Percentiles rank a stretch among this genome's conserved stretches.
Evolutionary conservation across 1,140 invertebrate species (phyloP).

Genomic region (Euschistus heros): DNA sequence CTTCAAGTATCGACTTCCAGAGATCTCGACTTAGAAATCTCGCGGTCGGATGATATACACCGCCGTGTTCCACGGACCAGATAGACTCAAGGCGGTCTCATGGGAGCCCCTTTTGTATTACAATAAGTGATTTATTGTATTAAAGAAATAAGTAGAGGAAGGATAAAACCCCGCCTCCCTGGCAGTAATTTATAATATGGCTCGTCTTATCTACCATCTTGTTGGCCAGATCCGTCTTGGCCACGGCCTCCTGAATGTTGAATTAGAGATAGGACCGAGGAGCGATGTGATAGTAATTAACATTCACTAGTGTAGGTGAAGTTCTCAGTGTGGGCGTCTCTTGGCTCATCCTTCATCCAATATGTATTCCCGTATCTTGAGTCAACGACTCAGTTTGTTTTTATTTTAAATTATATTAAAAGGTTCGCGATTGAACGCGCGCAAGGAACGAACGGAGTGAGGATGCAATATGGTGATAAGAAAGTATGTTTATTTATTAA

Average conservation of each 20-base stretch:
- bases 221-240: background rate
- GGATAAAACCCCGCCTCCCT: background rate
- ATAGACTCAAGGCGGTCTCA: too few species aligned
- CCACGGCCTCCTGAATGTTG: background rate
- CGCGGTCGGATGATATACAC: too few species aligned
- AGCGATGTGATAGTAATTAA: background rate
- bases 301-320: constrained; percentile 1
- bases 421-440: too few species aligned
- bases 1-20: too few species aligned
- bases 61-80: too few species aligned
- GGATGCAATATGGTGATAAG: too few species aligned
- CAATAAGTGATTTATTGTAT: constrained; percentile 16
- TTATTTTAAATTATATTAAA: background rate
- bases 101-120: background rate
- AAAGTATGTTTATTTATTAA: too few species aligned
- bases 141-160: constrained; percentile 9
- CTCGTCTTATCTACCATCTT: background rate
- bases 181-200: constrained; percentile 8
- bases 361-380: background rate
- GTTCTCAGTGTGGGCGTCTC: background rate
- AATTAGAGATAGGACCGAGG: background rate
- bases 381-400: background rate
- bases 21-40: too few species aligned
- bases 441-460: too few species aligned
- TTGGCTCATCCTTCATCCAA: background rate